Percentiles rank a stretch among this genome's conserved stretches.
phyloP scores from a whole-genome alignment of 2,888 invertebrate species.

The Agapetus fuscipes region DNA sequence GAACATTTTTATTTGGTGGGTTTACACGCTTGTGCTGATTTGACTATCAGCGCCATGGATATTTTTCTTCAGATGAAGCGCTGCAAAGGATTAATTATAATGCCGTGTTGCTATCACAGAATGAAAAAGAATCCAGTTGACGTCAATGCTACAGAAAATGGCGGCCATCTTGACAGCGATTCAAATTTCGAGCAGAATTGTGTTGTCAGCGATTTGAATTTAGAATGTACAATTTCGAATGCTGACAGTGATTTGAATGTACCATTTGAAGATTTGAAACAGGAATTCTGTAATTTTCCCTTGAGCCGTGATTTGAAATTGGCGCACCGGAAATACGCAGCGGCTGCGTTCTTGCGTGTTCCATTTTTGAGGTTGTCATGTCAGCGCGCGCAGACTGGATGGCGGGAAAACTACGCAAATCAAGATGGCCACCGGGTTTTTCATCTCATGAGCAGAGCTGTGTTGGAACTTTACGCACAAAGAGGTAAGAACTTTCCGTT shows the following conservation, averaged over 20 bases:
- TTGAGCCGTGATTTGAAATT: conserved; percentile 43
- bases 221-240: too few relatives aligned
- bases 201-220: too few relatives aligned
- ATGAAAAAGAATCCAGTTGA: conserved; percentile 30
- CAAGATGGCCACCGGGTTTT: conserved; percentile 32
- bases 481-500: conserved; percentile 38
- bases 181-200: too few relatives aligned
- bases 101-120: conserved; percentile 78
- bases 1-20: conserved; percentile 44
- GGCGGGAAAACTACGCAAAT: conserved; percentile 36
- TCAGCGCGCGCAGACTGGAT: conserved; percentile 51
- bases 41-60: conserved; percentile 56
- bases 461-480: conserved; percentile 50
- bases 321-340: conserved; percentile 30
- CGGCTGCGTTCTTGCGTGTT: conserved; percentile 40
- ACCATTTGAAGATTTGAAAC: too few relatives aligned
- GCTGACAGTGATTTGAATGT: too few relatives aligned
- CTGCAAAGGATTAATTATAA: conserved; percentile 50
- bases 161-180: conserved; percentile 15
- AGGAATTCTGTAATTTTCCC: conserved; percentile 56
- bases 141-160: conserved; percentile 6
- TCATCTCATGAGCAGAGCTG: conserved; percentile 50
- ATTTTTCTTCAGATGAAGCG: conserved; percentile 50
- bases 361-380: conserved; percentile 66
- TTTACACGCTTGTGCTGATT: conserved; percentile 70